Evolutionary conservation across 2,797 vertebrate species (phyloP).

Genomic region (Pseudochirops corinnae): DNA sequence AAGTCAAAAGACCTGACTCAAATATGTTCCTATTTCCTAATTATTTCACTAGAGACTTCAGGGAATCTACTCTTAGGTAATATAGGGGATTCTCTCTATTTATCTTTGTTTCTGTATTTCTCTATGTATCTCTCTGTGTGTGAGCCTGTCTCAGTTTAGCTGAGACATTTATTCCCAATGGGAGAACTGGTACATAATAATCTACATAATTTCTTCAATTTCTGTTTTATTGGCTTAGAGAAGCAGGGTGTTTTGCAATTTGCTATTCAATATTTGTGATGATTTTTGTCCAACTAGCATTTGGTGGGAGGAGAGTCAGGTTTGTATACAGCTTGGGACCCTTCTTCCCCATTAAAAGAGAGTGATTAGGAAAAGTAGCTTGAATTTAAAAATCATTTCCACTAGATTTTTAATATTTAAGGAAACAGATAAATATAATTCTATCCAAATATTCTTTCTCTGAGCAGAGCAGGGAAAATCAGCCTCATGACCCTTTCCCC

Average conservation of each 20-base stretch:
- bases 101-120: too few relatives aligned
- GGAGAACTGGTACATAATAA: neutral
- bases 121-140: too few relatives aligned
- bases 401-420: neutral
- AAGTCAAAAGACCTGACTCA: too few relatives aligned
- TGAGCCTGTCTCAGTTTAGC: too few relatives aligned
- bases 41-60: too few relatives aligned
- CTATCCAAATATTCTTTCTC: neutral
- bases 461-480: neutral
- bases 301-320: neutral
- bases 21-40: too few relatives aligned
- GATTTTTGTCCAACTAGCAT: neutral
- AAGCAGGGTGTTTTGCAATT: neutral
- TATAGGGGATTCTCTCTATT: too few relatives aligned
- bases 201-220: neutral
- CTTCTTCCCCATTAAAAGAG: neutral
- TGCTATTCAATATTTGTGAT: neutral
- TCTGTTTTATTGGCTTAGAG: neutral
- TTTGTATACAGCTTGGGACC: neutral
- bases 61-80: too few relatives aligned
- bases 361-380: neutral
- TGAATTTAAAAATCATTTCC: neutral
- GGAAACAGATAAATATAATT: neutral
- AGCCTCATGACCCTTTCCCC: too few relatives aligned
- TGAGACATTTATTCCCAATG: neutral